Percentiles rank a stretch among this genome's conserved stretches.
Evolutionary conservation across 2,113 vertebrate species (phyloP).

Genomic region (Gallinago media): DNA sequence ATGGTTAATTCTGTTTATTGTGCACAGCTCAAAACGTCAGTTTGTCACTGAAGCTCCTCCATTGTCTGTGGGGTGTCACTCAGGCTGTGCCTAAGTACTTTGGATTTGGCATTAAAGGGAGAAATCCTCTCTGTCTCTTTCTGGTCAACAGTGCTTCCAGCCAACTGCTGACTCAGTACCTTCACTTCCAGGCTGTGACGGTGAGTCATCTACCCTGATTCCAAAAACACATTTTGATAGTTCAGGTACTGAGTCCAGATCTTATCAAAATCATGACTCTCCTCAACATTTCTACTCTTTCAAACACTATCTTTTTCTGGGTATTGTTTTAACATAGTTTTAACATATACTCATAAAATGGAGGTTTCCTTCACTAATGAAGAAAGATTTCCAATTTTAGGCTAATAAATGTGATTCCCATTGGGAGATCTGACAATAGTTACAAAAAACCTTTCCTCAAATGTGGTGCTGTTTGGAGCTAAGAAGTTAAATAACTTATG

Average conservation of each 20-base stretch:
- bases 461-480: background rate
- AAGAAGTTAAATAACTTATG: background rate
- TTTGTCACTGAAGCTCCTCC: background rate
- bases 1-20: background rate
- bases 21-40: background rate
- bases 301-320: background rate
- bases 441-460: background rate
- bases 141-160: background rate
- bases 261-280: background rate
- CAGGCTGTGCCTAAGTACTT: background rate
- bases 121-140: background rate
- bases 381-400: background rate
- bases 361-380: background rate
- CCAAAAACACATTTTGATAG: background rate
- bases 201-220: background rate
- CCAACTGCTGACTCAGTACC: slow-evolving; percentile 17
- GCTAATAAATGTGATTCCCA: background rate
- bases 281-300: background rate
- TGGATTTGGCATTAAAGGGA: background rate
- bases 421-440: background rate
- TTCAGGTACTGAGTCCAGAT: background rate
- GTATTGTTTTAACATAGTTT: background rate
- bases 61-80: background rate
- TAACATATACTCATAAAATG: background rate
- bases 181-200: background rate